Percentiles rank a stretch among this genome's conserved stretches.
Evolutionary conservation across 1,140 invertebrate genomes (phyloP).

Genomic region (Dinothrombium tinctorium): DNA sequence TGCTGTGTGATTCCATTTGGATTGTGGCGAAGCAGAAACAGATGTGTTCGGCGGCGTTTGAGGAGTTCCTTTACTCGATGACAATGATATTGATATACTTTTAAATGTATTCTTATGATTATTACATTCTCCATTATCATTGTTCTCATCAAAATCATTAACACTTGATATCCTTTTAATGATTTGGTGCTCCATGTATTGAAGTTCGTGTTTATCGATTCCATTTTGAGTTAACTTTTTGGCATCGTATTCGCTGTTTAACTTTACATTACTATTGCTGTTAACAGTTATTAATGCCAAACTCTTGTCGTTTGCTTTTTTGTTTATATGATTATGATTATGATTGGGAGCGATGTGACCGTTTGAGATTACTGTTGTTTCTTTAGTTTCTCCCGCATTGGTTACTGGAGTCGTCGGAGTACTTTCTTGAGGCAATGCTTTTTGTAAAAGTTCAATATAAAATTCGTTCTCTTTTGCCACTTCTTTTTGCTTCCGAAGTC

Average conservation of each 20-base stretch:
- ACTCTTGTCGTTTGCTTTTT: not conserved
- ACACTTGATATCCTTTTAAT: conserved; percentile 17
- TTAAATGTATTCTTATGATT: conserved; percentile 18
- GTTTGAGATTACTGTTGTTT: conserved; percentile 2
- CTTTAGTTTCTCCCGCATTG: not conserved
- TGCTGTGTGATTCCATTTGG: conserved; percentile 6
- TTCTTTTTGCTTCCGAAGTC: conserved; percentile 66
- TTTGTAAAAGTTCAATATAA: conserved; percentile 69
- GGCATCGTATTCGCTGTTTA: conserved; percentile 8
- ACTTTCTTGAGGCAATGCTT: conserved; percentile 46
- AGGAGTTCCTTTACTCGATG: conserved; percentile 9
- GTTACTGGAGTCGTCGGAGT: not conserved
- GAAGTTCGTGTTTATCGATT: conserved; percentile 16
- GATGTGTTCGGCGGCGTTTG: not conserved
- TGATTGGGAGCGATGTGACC: conserved; percentile 1
- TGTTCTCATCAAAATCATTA: conserved; percentile 30
- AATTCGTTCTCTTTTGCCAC: conserved; percentile 87
- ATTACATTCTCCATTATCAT: conserved; percentile 26
- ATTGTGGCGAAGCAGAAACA: not conserved
- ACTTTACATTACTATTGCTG: not conserved
- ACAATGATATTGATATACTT: conserved; percentile 7
- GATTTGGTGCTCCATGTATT: conserved; percentile 16
- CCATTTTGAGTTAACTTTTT: conserved; percentile 10
- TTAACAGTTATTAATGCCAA: not conserved
- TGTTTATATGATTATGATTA: conserved; percentile 5